Evolutionary conservation across 2,797 vertebrate species (phyloP).

Genomic region (Nannoperca australis): DNA sequence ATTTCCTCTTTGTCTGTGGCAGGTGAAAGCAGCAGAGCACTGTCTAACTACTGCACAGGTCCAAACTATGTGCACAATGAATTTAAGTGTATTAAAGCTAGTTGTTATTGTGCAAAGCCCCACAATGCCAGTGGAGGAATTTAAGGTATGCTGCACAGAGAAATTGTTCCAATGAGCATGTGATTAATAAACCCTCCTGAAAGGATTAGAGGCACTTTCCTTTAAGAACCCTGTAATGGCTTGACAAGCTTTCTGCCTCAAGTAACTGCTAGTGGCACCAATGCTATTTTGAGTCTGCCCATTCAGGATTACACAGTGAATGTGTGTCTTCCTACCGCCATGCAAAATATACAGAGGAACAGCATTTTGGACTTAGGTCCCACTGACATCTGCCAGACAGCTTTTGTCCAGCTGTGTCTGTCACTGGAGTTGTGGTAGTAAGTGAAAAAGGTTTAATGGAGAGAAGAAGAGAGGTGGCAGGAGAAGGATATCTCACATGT

Average conservation of each 20-base stretch:
- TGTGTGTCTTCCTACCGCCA: conserved; percentile 69
- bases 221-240: conserved; percentile 58
- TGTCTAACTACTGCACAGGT: conserved; percentile 34
- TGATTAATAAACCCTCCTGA: conserved; percentile 79
- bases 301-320: conserved; percentile 70
- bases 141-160: conserved; percentile 69
- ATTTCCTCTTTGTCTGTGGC: conserved; percentile 66
- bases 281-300: conserved; percentile 65
- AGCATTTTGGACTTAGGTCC: conserved; percentile 76
- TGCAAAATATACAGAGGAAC: conserved; percentile 82
- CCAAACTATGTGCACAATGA: conserved; percentile 38
- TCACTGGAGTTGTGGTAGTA: conserved; percentile 52
- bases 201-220: conserved; percentile 78
- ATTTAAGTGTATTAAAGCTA: conserved; percentile 54
- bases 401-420: conserved; percentile 81
- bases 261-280: conserved; percentile 64
- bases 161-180: conserved; percentile 75
- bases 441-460: conserved; percentile 42
- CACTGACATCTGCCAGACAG: conserved; percentile 85
- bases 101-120: conserved; percentile 62
- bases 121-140: conserved; percentile 69
- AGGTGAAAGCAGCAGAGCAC: conserved; percentile 48
- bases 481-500: conserved; percentile 25
- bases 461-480: conserved; percentile 41
- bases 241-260: conserved; percentile 60